Conservation (phyloP, 2,888 invertebrate genomes). For the Parnassius smintheus region DNA sequence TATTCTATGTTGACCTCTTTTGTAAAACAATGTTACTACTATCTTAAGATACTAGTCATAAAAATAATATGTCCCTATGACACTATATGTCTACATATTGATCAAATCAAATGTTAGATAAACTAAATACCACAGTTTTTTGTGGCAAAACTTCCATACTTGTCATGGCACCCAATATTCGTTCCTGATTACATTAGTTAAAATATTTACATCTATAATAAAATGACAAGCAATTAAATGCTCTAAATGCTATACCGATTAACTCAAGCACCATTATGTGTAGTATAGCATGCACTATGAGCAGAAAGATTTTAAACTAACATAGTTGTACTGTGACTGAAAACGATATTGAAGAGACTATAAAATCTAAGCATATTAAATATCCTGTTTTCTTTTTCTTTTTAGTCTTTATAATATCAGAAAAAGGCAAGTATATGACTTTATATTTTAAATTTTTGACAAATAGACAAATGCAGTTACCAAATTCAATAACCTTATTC, state of each 20-base stretch:
- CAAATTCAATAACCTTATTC: too few relatives aligned
- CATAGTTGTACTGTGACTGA: too few relatives aligned
- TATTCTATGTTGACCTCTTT: conserved; percentile 12
- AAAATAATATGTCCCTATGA: conserved; percentile 21
- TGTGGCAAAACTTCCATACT: conserved; percentile 31
- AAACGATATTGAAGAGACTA: too few relatives aligned
- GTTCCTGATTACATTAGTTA: conserved; percentile 35
- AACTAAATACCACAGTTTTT: conserved; percentile 30
- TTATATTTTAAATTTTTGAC: too few relatives aligned
- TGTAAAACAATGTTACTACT: conserved; percentile 8
- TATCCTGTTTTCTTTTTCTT: too few relatives aligned
- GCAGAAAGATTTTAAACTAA: too few relatives aligned
- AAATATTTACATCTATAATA: conserved; percentile 49
- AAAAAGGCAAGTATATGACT: too few relatives aligned
- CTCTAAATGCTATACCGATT: conserved; percentile 69
- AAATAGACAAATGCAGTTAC: too few relatives aligned
- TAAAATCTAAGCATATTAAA: too few relatives aligned
- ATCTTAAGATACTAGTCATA: conserved; percentile 19
- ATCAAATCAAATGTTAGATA: conserved; percentile 19
- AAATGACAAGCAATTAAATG: conserved; percentile 65
- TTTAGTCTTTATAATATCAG: neutral
- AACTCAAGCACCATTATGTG: conserved; percentile 59
- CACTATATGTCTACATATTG: conserved; percentile 16
- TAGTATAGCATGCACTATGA: conserved; percentile 10
- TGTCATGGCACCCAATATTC: conserved; percentile 60